Evolutionary conservation across 2,888 invertebrate genomes (phyloP).

Genomic region (Tenthredo scrophulariae): DNA sequence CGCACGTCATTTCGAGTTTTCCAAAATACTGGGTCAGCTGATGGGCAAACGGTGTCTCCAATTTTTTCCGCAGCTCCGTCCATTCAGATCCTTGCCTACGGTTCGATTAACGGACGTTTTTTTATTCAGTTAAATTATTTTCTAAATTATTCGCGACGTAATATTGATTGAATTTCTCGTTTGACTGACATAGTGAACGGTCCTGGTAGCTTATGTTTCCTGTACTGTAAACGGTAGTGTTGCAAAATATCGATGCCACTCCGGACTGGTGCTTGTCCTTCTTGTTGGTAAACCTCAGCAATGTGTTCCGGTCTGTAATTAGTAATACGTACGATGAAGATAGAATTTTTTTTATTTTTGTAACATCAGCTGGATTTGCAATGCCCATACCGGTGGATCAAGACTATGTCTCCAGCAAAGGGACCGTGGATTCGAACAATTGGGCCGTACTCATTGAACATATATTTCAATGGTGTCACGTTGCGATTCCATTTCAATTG

Average conservation of each 20-base stretch:
- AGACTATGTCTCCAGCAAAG: constrained; percentile 83
- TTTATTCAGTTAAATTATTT: constrained; percentile 23
- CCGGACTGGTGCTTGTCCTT: constrained; percentile 82
- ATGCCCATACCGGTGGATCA: constrained; percentile 76
- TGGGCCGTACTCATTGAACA: constrained; percentile 82
- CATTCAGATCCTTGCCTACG: constrained; percentile 82
- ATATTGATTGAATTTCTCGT: background rate
- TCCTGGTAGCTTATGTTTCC: constrained; percentile 81
- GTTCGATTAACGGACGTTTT: constrained; percentile 34
- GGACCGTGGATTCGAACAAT: constrained; percentile 84
- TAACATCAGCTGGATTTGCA: background rate
- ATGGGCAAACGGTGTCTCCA: constrained; percentile 79
- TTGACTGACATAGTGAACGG: constrained; percentile 81
- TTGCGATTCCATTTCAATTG: constrained; percentile 79
- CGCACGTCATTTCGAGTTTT: constrained; percentile 76
- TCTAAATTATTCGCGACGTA: constrained; percentile 8
- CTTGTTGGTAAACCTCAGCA: constrained; percentile 82
- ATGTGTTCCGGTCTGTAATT: constrained; percentile 82
- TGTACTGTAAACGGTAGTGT: constrained; percentile 82
- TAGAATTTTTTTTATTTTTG: background rate
- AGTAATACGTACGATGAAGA: background rate
- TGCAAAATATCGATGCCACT: constrained; percentile 84
- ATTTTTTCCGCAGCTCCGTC: constrained; percentile 80
- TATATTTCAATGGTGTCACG: constrained; percentile 76
- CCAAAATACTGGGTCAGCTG: constrained; percentile 71